Conservation (phyloP, 2,113 vertebrate species). For the Pangasianodon hypophthalmus region DNA sequence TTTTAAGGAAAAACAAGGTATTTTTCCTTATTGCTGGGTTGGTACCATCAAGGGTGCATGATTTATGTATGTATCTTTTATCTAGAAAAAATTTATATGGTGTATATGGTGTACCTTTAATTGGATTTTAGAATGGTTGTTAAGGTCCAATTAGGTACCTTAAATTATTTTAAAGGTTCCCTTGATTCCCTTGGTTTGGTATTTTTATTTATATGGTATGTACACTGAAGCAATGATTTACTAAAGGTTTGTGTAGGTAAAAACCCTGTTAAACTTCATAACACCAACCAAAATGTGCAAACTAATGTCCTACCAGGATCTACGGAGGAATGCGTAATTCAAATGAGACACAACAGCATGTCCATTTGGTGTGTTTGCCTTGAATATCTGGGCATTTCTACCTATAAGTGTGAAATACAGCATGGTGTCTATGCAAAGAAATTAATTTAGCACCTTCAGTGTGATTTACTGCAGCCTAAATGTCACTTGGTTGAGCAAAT, state of each 20-base stretch:
- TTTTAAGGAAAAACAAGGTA: background rate
- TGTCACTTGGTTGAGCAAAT: conserved; percentile 6
- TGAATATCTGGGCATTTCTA: background rate
- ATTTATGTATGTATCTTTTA: background rate
- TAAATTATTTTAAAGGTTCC: background rate
- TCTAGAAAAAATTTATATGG: background rate
- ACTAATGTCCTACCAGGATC: background rate
- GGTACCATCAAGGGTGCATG: background rate
- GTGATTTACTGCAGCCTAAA: conserved; percentile 1
- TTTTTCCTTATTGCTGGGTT: background rate
- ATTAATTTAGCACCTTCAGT: background rate
- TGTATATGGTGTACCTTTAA: background rate
- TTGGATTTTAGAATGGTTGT: background rate
- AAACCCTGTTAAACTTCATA: background rate
- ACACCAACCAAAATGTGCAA: background rate
- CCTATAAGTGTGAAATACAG: background rate
- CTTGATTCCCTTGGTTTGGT: background rate
- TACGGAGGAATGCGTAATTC: background rate
- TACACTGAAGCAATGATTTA: background rate
- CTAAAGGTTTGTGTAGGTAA: background rate
- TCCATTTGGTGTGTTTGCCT: background rate
- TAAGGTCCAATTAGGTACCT: background rate
- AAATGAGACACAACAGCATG: background rate
- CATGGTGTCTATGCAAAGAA: background rate
- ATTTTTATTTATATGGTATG: background rate